These are phyloP conservation scores for Cydia strobilella DNA, from an alignment of 1,140 invertebrate species.

Conservation along the genomic window DNA sequence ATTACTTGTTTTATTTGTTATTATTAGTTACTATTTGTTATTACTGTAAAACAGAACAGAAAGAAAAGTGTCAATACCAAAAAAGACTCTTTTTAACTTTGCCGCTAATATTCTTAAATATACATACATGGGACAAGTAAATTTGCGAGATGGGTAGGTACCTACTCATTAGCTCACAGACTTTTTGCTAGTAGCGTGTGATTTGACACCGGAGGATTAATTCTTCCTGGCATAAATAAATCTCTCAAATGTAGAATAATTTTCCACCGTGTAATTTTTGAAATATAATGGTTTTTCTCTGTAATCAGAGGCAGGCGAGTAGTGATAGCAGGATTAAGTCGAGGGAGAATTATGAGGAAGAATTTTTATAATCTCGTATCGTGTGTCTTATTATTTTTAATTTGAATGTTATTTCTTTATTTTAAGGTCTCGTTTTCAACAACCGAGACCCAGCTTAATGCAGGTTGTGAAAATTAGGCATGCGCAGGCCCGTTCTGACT, in stretches of 20 bases:
- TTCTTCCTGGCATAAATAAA: not conserved
- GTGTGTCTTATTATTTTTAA: slow-evolving; percentile 26
- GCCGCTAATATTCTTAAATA: no score
- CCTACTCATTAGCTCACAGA: not conserved
- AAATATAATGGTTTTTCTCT: slow-evolving; percentile 16
- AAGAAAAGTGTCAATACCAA: no score
- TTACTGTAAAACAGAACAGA: no score
- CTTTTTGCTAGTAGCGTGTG: not conserved
- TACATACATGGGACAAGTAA: no score
- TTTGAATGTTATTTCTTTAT: slow-evolving; percentile 14
- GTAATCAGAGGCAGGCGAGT: slow-evolving; percentile 41
- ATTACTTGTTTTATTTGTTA: no score
- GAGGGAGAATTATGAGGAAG: slow-evolving; percentile 37
- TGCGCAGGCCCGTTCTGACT: not conserved
- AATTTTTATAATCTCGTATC: not conserved
- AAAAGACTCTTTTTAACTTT: no score
- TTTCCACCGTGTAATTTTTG: slow-evolving; percentile 15
- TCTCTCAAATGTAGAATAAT: slow-evolving; percentile 13
- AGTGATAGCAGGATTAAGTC: slow-evolving; percentile 42
- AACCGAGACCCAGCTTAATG: not conserved
- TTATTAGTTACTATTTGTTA: no score
- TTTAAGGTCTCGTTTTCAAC: not conserved
- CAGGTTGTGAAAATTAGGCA: not conserved
- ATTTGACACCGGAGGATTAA: slow-evolving; percentile 1
- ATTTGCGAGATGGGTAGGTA: no score